phyloP scores from a whole-genome alignment of 2,888 invertebrate species.

The Cheilosia grossa region DNA sequence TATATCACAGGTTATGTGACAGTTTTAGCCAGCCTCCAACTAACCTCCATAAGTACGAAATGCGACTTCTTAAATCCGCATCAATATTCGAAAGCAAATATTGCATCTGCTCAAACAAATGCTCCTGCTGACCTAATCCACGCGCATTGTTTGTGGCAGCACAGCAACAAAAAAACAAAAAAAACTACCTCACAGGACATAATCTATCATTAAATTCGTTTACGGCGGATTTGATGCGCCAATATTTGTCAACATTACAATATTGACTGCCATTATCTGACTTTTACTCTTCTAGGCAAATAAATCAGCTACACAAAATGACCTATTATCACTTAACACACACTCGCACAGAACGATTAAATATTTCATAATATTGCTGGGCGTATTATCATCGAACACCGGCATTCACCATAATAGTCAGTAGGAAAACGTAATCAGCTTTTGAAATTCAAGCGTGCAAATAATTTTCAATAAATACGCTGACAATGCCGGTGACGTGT shows the following conservation, averaged over 20 bases:
- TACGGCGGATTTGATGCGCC: conserved; percentile 30
- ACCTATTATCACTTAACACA: conserved; percentile 1
- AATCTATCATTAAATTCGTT: conserved; percentile 43
- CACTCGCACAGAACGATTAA: conserved; percentile 29
- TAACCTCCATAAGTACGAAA: no score
- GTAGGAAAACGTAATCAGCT: conserved; percentile 62
- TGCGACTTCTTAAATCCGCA: no score
- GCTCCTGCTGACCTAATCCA: not conserved
- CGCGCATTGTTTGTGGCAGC: not conserved
- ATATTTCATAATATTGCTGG: conserved; percentile 46
- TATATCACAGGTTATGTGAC: no score
- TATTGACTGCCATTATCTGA: conserved; percentile 47
- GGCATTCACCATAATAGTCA: conserved; percentile 20
- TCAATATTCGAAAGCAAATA: not conserved
- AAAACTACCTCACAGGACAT: conserved; percentile 2
- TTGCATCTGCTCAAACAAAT: not conserved
- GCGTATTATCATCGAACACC: conserved; percentile 20
- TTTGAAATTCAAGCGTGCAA: conserved; percentile 65
- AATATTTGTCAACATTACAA: conserved; percentile 47
- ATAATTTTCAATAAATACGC: conserved; percentile 60
- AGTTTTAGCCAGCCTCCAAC: no score
- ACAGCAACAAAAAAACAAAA: not conserved
- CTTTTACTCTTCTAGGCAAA: conserved; percentile 54
- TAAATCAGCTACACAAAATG: conserved; percentile 27
- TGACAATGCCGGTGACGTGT: conserved; percentile 57